Conservation (phyloP, 2,797 vertebrate genomes). For the Odontamblyopus rebecca region DNA sequence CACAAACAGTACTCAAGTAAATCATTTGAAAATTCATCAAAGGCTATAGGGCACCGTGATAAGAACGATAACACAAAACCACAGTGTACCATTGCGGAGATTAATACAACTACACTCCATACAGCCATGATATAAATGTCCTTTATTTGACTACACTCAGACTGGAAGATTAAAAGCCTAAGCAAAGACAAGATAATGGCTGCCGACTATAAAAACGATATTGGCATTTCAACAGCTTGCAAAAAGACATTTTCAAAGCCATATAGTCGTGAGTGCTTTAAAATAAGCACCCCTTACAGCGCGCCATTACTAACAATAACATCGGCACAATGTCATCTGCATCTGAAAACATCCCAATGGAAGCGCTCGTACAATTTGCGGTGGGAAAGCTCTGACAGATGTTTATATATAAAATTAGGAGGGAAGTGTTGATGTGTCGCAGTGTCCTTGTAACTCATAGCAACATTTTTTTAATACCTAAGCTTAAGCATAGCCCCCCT, state of each 20-base stretch:
- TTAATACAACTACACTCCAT: slow-evolving; percentile 2
- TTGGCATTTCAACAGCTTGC: slow-evolving; percentile 59
- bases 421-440: slow-evolving; percentile 37
- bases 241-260: slow-evolving; percentile 56
- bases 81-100: slow-evolving; percentile 1
- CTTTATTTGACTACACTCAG: slow-evolving; percentile 34
- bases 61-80: neutral
- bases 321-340: slow-evolving; percentile 62
- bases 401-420: slow-evolving; percentile 57
- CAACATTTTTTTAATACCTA: slow-evolving; percentile 35
- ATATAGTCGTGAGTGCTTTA: slow-evolving; percentile 56
- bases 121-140: slow-evolving; percentile 32
- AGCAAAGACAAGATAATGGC: slow-evolving; percentile 37
- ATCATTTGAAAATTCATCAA: slow-evolving; percentile 3
- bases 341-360: slow-evolving; percentile 51
- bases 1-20: neutral
- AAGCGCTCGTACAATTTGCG: slow-evolving; percentile 60
- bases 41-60: neutral
- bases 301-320: slow-evolving; percentile 63
- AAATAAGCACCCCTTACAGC: slow-evolving; percentile 66
- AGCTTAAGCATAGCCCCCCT: slow-evolving; percentile 20
- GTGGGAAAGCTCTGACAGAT: slow-evolving; percentile 54
- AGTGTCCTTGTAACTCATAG: slow-evolving; percentile 56
- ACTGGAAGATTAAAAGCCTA: slow-evolving; percentile 13
- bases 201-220: slow-evolving; percentile 45